Evolutionary conservation across 2,113 vertebrate species (phyloP).

Genomic region (Lycocorax pyrrhopterus): DNA sequence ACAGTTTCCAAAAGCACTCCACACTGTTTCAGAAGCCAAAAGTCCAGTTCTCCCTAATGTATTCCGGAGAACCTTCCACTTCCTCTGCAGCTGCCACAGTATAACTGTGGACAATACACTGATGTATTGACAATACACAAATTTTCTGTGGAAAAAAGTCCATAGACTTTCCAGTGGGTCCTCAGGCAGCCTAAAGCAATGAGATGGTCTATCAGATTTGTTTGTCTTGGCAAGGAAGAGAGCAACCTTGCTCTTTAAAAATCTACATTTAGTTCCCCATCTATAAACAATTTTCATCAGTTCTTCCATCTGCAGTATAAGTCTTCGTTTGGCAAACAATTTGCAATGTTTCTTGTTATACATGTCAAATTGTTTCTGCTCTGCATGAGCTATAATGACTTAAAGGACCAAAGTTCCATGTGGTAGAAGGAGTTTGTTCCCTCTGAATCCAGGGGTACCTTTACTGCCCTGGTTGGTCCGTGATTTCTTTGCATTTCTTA

Average conservation of each 20-base stretch:
- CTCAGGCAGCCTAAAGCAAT: slow-evolving; percentile 28
- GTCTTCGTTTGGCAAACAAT: slow-evolving; percentile 48
- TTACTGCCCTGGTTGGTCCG: neutral
- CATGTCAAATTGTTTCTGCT: slow-evolving; percentile 50
- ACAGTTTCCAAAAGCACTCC: slow-evolving; percentile 11
- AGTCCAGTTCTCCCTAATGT: slow-evolving; percentile 20
- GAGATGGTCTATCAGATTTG: slow-evolving; percentile 39
- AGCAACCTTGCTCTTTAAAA: slow-evolving; percentile 39
- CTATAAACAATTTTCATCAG: slow-evolving; percentile 58
- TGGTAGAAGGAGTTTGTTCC: neutral
- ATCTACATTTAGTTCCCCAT: slow-evolving; percentile 23
- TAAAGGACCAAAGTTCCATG: neutral
- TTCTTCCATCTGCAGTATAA: slow-evolving; percentile 50
- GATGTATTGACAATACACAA: neutral
- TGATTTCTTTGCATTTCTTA: neutral
- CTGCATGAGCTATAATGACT: neutral
- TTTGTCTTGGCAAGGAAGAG: slow-evolving; percentile 48
- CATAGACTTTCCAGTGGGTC: slow-evolving; percentile 4
- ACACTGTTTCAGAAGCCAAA: slow-evolving; percentile 23
- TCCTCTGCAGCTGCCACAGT: slow-evolving; percentile 49
- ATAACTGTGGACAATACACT: slow-evolving; percentile 4
- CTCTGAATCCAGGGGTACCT: neutral
- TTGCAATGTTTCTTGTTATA: slow-evolving; percentile 50
- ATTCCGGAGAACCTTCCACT: slow-evolving; percentile 34
- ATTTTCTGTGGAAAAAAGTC: neutral